Evolutionary conservation across 2,113 vertebrate genomes (phyloP).

Genomic region (Nyctibius bracteatus): DNA sequence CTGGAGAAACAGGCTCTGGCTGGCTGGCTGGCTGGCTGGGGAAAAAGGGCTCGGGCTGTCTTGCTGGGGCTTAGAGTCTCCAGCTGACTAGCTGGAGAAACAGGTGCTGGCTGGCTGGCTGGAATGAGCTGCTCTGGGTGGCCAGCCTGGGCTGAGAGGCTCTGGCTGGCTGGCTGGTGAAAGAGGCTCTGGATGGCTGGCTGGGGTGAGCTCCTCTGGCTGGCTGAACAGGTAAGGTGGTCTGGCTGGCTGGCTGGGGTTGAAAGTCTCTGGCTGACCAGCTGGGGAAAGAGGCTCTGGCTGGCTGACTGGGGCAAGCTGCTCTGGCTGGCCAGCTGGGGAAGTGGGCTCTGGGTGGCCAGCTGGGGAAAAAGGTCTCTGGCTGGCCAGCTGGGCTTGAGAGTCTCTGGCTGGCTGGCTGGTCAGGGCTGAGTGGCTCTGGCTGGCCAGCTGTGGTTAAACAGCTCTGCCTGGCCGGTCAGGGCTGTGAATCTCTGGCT

Average conservation of each 20-base stretch:
- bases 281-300: background rate
- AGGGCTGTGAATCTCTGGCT: background rate
- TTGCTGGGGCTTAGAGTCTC: background rate
- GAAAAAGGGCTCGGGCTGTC: no score
- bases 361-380: no score
- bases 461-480: background rate
- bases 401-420: background rate
- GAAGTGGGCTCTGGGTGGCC: background rate
- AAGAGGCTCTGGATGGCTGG: background rate
- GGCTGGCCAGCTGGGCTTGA: background rate
- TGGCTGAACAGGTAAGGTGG: background rate
- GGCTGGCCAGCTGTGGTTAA: background rate
- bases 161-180: background rate
- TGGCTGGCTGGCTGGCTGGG: background rate
- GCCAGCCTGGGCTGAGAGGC: background rate
- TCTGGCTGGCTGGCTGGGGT: background rate
- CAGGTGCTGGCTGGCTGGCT: background rate
- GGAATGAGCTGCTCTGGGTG: no score
- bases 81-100: background rate
- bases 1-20: no score
- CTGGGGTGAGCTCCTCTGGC: no score
- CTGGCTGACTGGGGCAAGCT: background rate
- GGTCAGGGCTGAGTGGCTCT: background rate
- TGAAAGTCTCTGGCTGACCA: background rate
- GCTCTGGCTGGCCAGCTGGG: background rate